Evolutionary conservation across 1,140 invertebrate species (phyloP), one percentile per base, ranked within the genome.

Genomic region (Pantala flavescens): DNA sequence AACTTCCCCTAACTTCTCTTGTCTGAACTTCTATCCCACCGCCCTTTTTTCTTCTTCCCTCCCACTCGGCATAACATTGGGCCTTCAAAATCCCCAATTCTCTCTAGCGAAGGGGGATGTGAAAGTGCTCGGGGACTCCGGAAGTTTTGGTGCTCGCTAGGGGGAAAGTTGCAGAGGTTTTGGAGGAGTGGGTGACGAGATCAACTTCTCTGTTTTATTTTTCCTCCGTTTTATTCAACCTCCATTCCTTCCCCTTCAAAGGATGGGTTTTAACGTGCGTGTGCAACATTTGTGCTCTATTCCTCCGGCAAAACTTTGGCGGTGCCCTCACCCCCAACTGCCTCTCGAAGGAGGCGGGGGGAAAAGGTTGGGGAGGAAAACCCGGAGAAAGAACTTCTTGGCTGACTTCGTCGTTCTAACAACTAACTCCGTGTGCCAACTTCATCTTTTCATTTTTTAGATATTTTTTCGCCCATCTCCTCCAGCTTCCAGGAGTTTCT

Each of bases 291-390:
- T 63, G 49, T 12, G 49, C 49, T 63, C 12, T 63, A 63, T 63
- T 63, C 49, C 49, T 21, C 49, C 49, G 49, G 49, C 49, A 63
- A 63, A 63, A 63, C 49, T 63, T 63, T 5, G 73, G 76, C 77
- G 82, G 81, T 80, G 5, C 49, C 12, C 49, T 63, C 49, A 63
- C 49, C 49, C 43, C 49, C 16, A 19, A 16, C 49, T 21, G 49
- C 49, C 16, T 63, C 49, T 21, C 49, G 80, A 82, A 82, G 82
- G 79, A 81, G 78, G 81, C 74, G 72, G 71, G 76, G 55, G 73
- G 73, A 77, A 75, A 7, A 5, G 49, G 3, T 63, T 63, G 3
- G 49, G 49, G 49, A 14, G 49, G n/a, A 21, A 12, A 21, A 21
- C 49, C 49, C 49, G 16, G 49, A 63, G 49, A 12, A 63, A 63